Evolutionary conservation across 2,797 vertebrate species (phyloP).

Genomic region (Coluber constrictor): DNA sequence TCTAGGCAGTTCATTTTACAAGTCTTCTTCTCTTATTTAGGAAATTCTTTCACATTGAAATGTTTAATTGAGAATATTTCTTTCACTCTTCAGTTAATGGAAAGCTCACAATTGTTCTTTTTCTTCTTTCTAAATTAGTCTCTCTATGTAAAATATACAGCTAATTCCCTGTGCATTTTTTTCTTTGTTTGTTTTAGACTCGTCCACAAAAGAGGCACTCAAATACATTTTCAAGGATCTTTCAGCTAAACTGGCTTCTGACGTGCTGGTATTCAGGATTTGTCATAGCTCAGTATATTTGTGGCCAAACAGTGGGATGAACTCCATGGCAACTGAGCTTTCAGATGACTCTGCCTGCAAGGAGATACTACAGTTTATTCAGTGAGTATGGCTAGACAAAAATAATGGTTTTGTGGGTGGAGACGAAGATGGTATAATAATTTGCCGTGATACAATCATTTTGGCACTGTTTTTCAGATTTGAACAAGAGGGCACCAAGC

Average conservation of each 20-base stretch:
- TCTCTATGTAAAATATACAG: neutral
- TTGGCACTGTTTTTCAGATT: constrained; percentile 60
- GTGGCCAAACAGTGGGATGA: constrained; percentile 83
- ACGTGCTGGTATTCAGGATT: constrained; percentile 80
- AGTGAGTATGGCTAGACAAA: constrained; percentile 71
- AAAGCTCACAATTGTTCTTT: neutral
- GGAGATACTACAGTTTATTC: constrained; percentile 76
- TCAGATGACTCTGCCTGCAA: constrained; percentile 75
- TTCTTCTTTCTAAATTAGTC: neutral
- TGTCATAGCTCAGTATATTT: constrained; percentile 81
- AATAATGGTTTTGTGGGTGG: neutral
- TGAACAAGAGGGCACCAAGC: constrained; percentile 69
- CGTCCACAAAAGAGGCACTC: constrained; percentile 72
- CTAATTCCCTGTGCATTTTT: neutral
- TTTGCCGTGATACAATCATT: constrained; percentile 25
- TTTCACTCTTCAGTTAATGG: neutral
- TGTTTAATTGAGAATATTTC: neutral
- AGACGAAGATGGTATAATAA: neutral
- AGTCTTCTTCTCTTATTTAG: neutral
- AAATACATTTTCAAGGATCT: constrained; percentile 79
- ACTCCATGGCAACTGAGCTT: constrained; percentile 71
- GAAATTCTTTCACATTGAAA: neutral
- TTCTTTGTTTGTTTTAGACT: constrained; percentile 66
- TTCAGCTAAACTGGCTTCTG: constrained; percentile 78
- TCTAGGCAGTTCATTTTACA: neutral